phyloP scores from a whole-genome alignment of 2,797 vertebrate genomes.

The Brachymystax lenok region DNA sequence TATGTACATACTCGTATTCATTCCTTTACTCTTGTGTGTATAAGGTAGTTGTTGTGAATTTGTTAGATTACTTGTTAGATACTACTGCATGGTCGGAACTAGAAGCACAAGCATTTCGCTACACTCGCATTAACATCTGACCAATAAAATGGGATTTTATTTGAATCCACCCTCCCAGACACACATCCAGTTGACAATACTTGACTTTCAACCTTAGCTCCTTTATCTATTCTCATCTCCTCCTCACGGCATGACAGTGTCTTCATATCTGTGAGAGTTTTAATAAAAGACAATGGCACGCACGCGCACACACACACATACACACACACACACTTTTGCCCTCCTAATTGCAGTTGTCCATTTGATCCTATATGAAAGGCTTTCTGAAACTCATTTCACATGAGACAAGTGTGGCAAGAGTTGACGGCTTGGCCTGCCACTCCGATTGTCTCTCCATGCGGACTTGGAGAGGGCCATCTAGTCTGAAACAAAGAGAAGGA shows the following conservation, averaged over 20 bases:
- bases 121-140: too few species aligned
- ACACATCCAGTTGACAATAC: not conserved
- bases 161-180: not conserved
- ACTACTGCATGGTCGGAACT: too few species aligned
- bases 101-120: too few species aligned
- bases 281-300: not conserved
- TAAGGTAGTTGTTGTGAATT: too few species aligned
- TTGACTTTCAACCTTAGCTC: constrained; percentile 9
- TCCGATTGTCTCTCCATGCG: not conserved
- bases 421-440: not conserved
- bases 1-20: too few species aligned
- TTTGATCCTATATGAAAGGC: constrained; percentile 12
- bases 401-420: not conserved
- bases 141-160: too few species aligned
- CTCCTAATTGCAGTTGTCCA: not conserved
- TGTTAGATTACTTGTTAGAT: too few species aligned
- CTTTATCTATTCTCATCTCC: constrained; percentile 11
- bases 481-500: constrained; percentile 13
- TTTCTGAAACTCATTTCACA: constrained; percentile 6
- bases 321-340: not conserved
- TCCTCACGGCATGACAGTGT: constrained; percentile 4
- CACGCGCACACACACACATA: not conserved
- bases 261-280: not conserved
- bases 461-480: not conserved
- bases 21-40: too few species aligned